Base-by-base conservation (phyloP, 2,888 invertebrate genomes). In the Noctua comes region DNA sequence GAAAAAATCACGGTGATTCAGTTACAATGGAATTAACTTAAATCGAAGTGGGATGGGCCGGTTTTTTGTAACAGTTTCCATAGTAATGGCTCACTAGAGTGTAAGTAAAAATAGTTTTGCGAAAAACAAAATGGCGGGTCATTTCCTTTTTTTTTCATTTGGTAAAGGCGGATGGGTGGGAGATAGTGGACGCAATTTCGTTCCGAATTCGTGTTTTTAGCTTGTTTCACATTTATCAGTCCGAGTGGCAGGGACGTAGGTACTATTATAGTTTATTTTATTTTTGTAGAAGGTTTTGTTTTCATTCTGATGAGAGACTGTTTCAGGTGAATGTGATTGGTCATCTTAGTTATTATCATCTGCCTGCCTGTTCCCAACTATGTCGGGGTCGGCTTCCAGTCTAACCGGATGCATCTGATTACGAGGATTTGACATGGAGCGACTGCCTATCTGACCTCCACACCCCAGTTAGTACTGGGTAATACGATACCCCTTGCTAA, bases 1-100 rank as follows among this genome's bases (percentile, higher is more conserved):
- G 64, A 75, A 77, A 83, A 83, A 86, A 71, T 88, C 87, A 88
- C 77, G 71, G 80, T 88, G 88, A 88, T 88, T 88, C 76, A 68
- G 75, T 68, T 71, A 68, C 73, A 79, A 80, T 73, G 54, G 72
- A 83, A 86, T 88, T 88, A 83, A 83, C 69, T 88, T 75, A 62
- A 72, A 81, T 62, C 74, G 74, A 69, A 36, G 74, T 73, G 46
- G 80, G 85, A 78, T 79, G 81, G 71, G 71, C 73, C 73, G 24
- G 64, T 75, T 83, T 83, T 88, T 87, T 84, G 68, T 65, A 36
- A 72, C 69, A 70, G 73, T 79, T 68, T 71, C 81, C 68, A 70
- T 76, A 62, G 27, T 81, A 88, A 88, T 81, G 88, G 88, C 74
- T 79, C 76, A 73, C 40, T 76, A 70, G 66, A 72, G 64, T 31